Evolutionary conservation across 37 sponge, comb jelly and placozoan species (phyloP), one percentile per base, ranked within the genome.

Genomic region (Cliona cf. orientalis): DNA sequence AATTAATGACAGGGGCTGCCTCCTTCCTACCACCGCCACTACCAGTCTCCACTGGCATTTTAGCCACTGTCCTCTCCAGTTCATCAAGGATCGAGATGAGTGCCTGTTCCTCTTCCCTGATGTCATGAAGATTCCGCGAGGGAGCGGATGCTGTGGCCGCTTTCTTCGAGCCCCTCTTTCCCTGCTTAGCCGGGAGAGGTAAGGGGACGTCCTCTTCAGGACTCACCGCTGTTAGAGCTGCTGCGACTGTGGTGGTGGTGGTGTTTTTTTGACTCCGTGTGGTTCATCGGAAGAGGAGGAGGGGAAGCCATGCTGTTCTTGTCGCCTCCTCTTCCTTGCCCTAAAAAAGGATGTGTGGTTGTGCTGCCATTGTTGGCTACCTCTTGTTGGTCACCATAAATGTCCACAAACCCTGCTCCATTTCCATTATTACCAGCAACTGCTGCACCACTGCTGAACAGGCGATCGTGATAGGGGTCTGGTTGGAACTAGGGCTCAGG

Each of bases 331-430:
- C 79, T 72, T 86, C 87, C 73, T 86, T 53, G 74, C 80, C 66
- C 79, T 86, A 86, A 86, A 86, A 86, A 86, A 86, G 29, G 72
- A 76, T 43, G 69, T n/a, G n/a, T n/a, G n/a, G n/a, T n/a, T n/a
- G n/a, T n/a, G 36, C 6, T 17, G 46, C 42, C 45, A 28, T 2
- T 22, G 2, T 5, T 68, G 25, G 53, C 57, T 67, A 42, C 66
- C 5, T 26, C 35, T 26, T 36, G 57, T 14, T 76, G n/a, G 2
- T 57, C 57, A 29, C 55, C 46, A 35, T 79, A 66, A 19, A 67
- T 29, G 37, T 79, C 56, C 34, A 33, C 2, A n/a, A n/a, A n/a
- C n/a, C n/a, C n/a, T n/a, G n/a, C n/a, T n/a, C n/a, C n/a, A n/a
- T n/a, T n/a, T n/a, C n/a, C n/a, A n/a, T n/a, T n/a, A n/a, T n/a